Evolutionary conservation across 2,888 invertebrate species (phyloP).

Genomic region (Troilus luridus): DNA sequence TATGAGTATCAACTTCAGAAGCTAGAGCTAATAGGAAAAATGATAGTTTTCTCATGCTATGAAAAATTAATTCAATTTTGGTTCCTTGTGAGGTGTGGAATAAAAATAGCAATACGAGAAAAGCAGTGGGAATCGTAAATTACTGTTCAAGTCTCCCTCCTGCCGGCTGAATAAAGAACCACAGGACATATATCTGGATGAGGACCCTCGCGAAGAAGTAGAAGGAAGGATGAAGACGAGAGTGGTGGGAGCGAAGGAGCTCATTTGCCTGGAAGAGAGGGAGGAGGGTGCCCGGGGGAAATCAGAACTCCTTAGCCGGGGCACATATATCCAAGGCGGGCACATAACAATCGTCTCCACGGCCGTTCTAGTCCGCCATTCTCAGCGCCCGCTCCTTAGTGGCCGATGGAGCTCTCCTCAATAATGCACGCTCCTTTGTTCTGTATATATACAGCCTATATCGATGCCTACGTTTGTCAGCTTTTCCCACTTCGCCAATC

Average conservation of each 20-base stretch:
- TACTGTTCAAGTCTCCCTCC: neutral
- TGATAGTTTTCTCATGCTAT: too few relatives aligned
- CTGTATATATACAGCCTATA: neutral
- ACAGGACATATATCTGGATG: slow-evolving; percentile 14
- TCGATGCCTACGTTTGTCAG: neutral
- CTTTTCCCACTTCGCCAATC: neutral
- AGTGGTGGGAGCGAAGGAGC: neutral
- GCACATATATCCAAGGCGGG: slow-evolving; percentile 24
- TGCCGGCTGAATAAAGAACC: neutral
- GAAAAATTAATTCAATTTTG: neutral
- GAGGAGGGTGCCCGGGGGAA: slow-evolving; percentile 6
- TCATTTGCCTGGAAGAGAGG: slow-evolving; percentile 5
- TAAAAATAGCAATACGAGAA: neutral
- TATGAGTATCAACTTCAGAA: too few relatives aligned
- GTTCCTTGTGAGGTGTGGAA: neutral
- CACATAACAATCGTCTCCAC: slow-evolving; percentile 44
- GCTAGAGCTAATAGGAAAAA: too few relatives aligned
- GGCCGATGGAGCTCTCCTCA: slow-evolving; percentile 4
- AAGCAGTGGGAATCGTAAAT: neutral
- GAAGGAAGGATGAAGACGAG: slow-evolving; percentile 22
- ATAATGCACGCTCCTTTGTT: neutral
- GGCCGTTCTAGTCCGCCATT: slow-evolving; percentile 27
- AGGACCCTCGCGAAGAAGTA: neutral
- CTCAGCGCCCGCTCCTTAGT: slow-evolving; percentile 38
- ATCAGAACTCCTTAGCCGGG: slow-evolving; percentile 21